phyloP scores from a whole-genome alignment of 2,797 vertebrate species.

The Xenopus petersii region DNA sequence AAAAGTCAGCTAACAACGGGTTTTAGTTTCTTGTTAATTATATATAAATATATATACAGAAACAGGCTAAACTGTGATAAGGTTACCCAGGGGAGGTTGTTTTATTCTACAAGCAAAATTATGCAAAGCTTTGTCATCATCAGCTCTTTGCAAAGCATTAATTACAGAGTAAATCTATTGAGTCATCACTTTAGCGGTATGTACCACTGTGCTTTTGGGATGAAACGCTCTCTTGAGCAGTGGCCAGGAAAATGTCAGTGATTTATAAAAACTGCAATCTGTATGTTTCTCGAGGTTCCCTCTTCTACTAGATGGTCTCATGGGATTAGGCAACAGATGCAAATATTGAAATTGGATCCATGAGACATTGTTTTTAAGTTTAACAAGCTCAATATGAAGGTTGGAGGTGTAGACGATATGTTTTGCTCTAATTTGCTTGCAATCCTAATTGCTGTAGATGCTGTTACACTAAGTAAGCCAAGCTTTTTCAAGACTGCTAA shows the following conservation, averaged over 20 bases:
- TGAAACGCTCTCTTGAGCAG: slow-evolving; percentile 1
- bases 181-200: slow-evolving; percentile 16
- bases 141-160: slow-evolving; percentile 41
- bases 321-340: slow-evolving; percentile 37
- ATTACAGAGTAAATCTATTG: slow-evolving; percentile 24
- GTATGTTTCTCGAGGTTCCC: slow-evolving; percentile 8
- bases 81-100: slow-evolving; percentile 11
- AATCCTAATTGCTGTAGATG: neutral
- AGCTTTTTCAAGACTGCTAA: too few relatives aligned
- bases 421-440: slow-evolving; percentile 9
- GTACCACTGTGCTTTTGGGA: slow-evolving; percentile 1
- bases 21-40: too few relatives aligned
- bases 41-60: neutral
- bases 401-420: slow-evolving; percentile 2
- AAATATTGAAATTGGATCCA: slow-evolving; percentile 41
- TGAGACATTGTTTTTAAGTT: slow-evolving; percentile 16
- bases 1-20: too few relatives aligned
- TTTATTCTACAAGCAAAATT: slow-evolving; percentile 31
- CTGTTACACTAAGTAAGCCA: neutral
- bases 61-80: slow-evolving; percentile 2
- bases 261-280: slow-evolving; percentile 28
- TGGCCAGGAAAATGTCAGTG: slow-evolving; percentile 31
- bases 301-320: slow-evolving; percentile 6
- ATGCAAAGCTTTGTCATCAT: slow-evolving; percentile 28
- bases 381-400: slow-evolving; percentile 21